Base-by-base conservation (phyloP, 2,113 vertebrate genomes). In the Rana temporaria region DNA sequence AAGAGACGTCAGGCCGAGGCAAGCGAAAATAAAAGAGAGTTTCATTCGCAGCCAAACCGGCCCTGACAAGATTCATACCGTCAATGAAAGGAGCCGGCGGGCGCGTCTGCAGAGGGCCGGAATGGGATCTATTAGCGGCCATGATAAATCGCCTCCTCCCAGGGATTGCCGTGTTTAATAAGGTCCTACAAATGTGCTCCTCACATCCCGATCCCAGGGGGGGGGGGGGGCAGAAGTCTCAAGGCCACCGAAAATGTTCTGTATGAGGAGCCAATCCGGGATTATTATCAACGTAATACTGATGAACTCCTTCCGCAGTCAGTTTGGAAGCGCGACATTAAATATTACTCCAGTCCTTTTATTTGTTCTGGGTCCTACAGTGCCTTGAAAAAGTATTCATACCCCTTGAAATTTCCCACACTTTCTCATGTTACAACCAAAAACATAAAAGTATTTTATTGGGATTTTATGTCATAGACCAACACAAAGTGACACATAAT, bases 101-200 rank as follows among this genome's bases (percentile, higher is more conserved):
- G 69, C 38, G 63, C 7, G 65, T 59, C 78, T 48, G 42, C 42
- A 2, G 42, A 48, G 9, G 42, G 42, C 42, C 42, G 22, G 19
- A 63, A 64, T n/a, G 24, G 7, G 53, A 48, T 24, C 42, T 75
- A 82, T 82, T 75, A 82, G 52, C 70, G 22, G 4, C 79, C 70
- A 32, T 82, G 70, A 82, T 82, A 75, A 82, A 82, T 82, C 74
- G 80, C 57, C 63, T 0, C 15, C 48, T 67, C 62, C 60, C 48
- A 22, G 18, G 70, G 48, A 75, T 67, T 38, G 70, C 62, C 42
- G 16, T 70, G 4, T 75, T 82, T 82, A 82, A 82, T 82, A 70
- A 82, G 78, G 59, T 67, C 62, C 80, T 75, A 82, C 66, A 74
- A 82, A 82, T 82, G 70, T 75, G 59, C 80, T 66, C 38, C 66